phyloP scores from a whole-genome alignment of 2,797 vertebrate genomes.

The Phataginus tetradactyla region DNA sequence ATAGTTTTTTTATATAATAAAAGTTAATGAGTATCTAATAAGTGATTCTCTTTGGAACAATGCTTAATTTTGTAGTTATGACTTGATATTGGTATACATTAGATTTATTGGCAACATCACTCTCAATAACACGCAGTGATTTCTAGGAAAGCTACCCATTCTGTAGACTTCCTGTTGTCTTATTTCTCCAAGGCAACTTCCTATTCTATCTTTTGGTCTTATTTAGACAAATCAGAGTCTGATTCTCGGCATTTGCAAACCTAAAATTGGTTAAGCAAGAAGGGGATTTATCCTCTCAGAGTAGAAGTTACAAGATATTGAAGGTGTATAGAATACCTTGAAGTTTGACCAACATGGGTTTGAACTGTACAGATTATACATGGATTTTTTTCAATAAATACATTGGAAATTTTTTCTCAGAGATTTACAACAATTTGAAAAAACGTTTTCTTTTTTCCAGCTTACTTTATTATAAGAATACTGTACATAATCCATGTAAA shows the following conservation, averaged over 20 bases:
- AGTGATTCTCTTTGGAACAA: background rate
- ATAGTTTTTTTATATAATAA: background rate
- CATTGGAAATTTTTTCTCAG: too few species aligned
- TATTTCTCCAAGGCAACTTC: constrained; percentile 31
- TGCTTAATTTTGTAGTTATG: background rate
- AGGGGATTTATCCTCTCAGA: background rate
- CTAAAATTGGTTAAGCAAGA: background rate
- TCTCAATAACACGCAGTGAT: background rate
- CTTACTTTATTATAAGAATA: too few species aligned
- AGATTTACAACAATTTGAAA: too few species aligned
- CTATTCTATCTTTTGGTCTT: background rate
- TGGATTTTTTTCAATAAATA: too few species aligned
- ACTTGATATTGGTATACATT: background rate
- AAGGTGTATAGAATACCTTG: background rate
- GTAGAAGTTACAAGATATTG: background rate
- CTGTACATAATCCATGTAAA: too few species aligned
- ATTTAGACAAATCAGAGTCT: background rate
- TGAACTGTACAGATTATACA: too few species aligned
- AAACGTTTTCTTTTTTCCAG: too few species aligned
- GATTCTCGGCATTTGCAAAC: background rate
- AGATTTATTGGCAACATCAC: background rate
- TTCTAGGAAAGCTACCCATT: background rate
- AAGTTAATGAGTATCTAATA: background rate
- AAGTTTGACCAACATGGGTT: too few species aligned
- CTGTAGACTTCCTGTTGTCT: background rate